phyloP scores from a whole-genome alignment of 92 coral and sea anemone genomes.

The Diadumene lineata region DNA sequence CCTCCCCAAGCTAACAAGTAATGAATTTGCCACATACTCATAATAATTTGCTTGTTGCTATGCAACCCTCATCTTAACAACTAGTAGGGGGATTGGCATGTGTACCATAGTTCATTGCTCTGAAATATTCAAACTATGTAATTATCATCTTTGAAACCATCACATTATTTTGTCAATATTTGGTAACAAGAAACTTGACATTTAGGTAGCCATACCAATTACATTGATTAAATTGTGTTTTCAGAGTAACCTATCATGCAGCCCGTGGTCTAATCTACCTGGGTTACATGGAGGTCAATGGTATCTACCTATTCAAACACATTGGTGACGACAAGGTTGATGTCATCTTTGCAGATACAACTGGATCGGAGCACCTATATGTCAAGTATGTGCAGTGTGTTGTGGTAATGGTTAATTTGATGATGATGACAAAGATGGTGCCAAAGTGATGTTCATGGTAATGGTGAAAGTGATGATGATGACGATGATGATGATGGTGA shows the following conservation, averaged over 20 bases:
- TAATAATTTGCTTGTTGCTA: no score
- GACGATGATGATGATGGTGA: neutral
- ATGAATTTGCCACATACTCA: no score
- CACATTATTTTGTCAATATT: no score
- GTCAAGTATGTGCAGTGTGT: constrained; percentile 50
- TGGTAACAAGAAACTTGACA: no score
- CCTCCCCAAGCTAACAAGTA: no score
- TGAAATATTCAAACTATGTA: no score
- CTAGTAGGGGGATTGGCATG: no score
- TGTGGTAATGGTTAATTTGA: neutral
- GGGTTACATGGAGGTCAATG: constrained; percentile 67
- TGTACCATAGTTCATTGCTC: no score
- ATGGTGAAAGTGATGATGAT: neutral
- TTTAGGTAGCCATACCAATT: no score
- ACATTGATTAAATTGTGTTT: no score
- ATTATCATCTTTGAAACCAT: no score
- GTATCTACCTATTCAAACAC: constrained; percentile 78
- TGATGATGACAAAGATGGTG: neutral
- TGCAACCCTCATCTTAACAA: no score
- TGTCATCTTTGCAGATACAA: constrained; percentile 64
- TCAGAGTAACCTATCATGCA: constrained; percentile 89
- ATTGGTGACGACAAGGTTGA: constrained; percentile 78
- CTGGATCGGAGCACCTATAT: constrained; percentile 67
- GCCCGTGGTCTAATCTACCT: constrained; percentile 85
- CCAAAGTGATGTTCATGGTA: neutral